Evolutionary conservation across 1,140 invertebrate genomes (phyloP).

Genomic region (Manduca sexta): DNA sequence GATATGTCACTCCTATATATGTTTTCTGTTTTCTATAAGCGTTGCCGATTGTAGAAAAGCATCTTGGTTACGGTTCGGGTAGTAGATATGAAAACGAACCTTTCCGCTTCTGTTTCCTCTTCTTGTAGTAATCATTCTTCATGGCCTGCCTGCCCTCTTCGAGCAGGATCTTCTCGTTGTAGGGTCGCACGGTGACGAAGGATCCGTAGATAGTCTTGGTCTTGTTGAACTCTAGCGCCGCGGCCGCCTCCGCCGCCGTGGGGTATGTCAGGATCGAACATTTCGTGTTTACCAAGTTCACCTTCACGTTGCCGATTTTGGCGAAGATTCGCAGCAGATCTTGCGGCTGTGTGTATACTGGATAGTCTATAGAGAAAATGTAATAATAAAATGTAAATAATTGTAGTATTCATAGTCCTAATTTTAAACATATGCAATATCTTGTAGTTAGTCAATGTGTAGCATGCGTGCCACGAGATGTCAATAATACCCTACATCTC

Average conservation of each 20-base stretch:
- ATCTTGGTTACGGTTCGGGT: too few species aligned
- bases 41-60: too few species aligned
- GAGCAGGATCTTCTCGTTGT: conserved; percentile 2
- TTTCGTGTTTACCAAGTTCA: conserved; percentile 23
- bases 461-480: too few species aligned
- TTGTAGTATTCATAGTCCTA: too few species aligned
- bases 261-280: conserved; percentile 24
- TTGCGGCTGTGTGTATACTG: conserved; percentile 30
- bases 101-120: conserved; percentile 28
- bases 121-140: conserved; percentile 17
- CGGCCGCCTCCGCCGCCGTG: conserved; percentile 13
- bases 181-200: conserved; percentile 27
- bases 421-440: too few species aligned
- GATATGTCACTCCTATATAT: too few species aligned
- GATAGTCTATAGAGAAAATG: conserved; percentile 29
- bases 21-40: too few species aligned
- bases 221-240: conserved; percentile 21
- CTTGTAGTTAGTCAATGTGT: too few species aligned
- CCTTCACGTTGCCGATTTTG: conserved; percentile 25
- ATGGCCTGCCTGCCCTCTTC: not conserved
- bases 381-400: not conserved
- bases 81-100: too few species aligned
- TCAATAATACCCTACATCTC: too few species aligned
- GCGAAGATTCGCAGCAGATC: conserved; percentile 35
- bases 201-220: conserved; percentile 36